A percentile compares a stretch with the other conserved stretches of the same genome.
Evolutionary conservation across 2,113 vertebrate species (phyloP).

Genomic region (Salminus brasiliensis): DNA sequence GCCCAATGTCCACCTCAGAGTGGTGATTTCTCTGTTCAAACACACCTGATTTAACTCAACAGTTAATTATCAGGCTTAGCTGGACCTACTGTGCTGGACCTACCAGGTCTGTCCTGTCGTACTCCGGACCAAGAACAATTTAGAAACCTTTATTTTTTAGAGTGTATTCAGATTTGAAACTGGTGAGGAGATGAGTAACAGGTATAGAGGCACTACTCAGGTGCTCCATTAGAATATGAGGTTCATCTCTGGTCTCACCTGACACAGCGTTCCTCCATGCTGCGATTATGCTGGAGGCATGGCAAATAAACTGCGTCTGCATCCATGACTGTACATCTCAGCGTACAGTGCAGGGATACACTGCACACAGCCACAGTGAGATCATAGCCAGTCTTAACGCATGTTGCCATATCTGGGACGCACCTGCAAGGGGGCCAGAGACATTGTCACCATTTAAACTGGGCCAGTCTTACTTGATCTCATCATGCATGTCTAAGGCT

Average conservation of each 20-base stretch:
- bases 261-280: not conserved
- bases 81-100: too few relatives aligned
- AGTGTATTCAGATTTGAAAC: too few relatives aligned
- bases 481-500: not conserved
- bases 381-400: not conserved
- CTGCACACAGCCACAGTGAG: not conserved
- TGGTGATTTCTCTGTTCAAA: too few relatives aligned
- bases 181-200: too few relatives aligned
- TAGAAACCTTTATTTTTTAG: too few relatives aligned
- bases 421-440: constrained; percentile 1
- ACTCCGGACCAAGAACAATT: too few relatives aligned
- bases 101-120: too few relatives aligned
- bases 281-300: not conserved
- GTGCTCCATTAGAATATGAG: too few relatives aligned
- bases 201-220: too few relatives aligned
- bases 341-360: not conserved
- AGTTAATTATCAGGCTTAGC: too few relatives aligned
- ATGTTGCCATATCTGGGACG: constrained; percentile 7
- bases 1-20: too few relatives aligned
- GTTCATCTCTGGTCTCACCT: not conserved
- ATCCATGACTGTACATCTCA: not conserved
- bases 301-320: not conserved
- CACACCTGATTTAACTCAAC: too few relatives aligned
- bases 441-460: constrained; percentile 3
- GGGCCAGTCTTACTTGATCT: constrained; percentile 8